Evolutionary conservation across 2,113 vertebrate genomes (phyloP).

Genomic region (Collichthys lucidus): DNA sequence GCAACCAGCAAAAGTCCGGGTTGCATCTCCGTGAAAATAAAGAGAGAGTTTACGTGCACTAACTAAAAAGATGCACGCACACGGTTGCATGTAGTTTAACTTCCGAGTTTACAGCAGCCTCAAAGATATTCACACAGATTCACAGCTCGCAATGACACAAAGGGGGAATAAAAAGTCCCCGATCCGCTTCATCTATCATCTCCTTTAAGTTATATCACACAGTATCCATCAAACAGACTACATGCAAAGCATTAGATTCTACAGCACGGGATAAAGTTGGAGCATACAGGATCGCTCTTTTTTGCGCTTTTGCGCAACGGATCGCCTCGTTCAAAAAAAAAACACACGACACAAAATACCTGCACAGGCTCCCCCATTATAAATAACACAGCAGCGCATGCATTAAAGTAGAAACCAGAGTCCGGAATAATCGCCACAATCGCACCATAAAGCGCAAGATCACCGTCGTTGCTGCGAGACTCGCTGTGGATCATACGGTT

Average conservation of each 20-base stretch:
- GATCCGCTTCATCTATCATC: too few species aligned
- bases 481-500: neutral
- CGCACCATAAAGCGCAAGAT: neutral
- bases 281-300: conserved; percentile 17
- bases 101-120: neutral
- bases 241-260: too few species aligned
- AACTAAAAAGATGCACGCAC: neutral
- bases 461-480: too few species aligned
- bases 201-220: neutral
- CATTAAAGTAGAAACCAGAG: neutral
- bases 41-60: neutral
- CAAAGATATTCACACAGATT: neutral
- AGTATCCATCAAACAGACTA: too few species aligned
- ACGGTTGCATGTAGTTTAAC: neutral
- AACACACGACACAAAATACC: neutral
- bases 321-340: neutral
- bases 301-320: neutral
- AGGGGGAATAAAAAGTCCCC: neutral
- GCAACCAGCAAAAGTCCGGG: neutral
- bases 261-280: conserved; percentile 44
- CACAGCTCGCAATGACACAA: neutral
- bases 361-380: neutral
- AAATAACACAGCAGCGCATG: too few species aligned
- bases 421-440: neutral
- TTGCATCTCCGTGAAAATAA: neutral